phyloP scores from a whole-genome alignment of 2,888 invertebrate genomes.

The Andricus quercusramuli region DNA sequence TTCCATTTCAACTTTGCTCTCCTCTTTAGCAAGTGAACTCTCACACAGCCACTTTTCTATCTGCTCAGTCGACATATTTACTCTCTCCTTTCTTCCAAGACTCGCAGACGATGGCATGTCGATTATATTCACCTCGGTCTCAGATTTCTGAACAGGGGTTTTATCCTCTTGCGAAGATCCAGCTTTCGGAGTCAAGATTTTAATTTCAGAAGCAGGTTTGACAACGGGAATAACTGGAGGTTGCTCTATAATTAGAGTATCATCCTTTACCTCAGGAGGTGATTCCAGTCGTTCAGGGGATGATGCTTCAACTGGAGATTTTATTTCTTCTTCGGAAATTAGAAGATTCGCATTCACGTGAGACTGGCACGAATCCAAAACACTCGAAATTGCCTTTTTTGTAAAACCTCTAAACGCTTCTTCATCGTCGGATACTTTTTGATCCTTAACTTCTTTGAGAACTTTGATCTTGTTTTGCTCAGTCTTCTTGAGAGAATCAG shows the following conservation, averaged over 20 bases:
- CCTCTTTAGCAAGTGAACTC: conserved; percentile 80
- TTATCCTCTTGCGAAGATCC: conserved; percentile 45
- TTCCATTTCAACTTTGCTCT: conserved; percentile 73
- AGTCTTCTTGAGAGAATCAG: conserved; percentile 41
- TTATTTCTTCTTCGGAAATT: conserved; percentile 57
- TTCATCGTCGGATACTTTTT: conserved; percentile 80
- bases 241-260: neutral
- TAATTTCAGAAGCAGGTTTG: neutral
- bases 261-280: neutral
- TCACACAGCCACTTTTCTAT: conserved; percentile 85
- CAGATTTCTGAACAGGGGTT: neutral
- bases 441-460: conserved; percentile 57
- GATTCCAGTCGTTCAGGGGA: neutral
- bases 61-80: conserved; percentile 86
- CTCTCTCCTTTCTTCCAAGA: conserved; percentile 81
- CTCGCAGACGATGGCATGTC: conserved; percentile 71
- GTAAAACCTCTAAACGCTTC: conserved; percentile 78
- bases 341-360: conserved; percentile 66
- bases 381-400: conserved; percentile 73
- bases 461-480: conserved; percentile 16
- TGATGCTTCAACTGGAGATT: conserved; percentile 32
- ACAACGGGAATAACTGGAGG: neutral
- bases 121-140: conserved; percentile 59
- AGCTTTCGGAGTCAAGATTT: neutral
- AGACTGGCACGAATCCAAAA: conserved; percentile 65